Evolutionary conservation across 2,797 vertebrate genomes (phyloP), one percentile per base, ranked within the genome.

Genomic region (Sus cebifrons): DNA sequence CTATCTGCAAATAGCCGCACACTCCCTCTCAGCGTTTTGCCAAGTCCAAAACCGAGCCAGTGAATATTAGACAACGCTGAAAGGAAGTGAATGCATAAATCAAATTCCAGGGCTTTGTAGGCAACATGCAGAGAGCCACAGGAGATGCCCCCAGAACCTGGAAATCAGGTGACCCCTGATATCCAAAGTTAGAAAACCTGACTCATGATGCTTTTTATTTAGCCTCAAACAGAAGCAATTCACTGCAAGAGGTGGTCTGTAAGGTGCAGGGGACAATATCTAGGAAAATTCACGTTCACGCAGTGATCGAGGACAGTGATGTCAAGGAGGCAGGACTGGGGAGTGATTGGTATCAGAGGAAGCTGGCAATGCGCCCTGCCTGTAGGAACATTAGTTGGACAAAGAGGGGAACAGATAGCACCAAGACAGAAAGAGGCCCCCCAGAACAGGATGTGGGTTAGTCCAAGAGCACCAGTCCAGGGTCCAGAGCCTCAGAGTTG

Each of bases 1-100:
- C 90, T 74, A 7, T 78, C 68, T 58, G 67, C 86, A 95, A 81
- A 95, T 9, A 96, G 75, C 85, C 18, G 9, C 87, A 20, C 49
- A 0, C 84, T 49, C 87, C 36, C 40, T 83, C 70, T 70, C 17
- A 1, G 10, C 2, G 78, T 94, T 70, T 60, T 54, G 94, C 95
- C 84, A 86, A 83, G 85, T 49, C 87, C 56, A 58, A 94, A 32
- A 82, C 68, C 92, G 2, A 13, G 32, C 60, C 68, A 64, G 21
- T 0, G 62, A 82, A 32, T 29, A 64, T 32, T 32, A 36, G 65
- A 68, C 73, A 83, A 29, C 70, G 32, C 29, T 18, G 18, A 70
- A n/a, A 68, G 32, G n/a, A 90, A 70, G 67, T 0, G 8, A 52
- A 49, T 15, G 18, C 25, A 23, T 29, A 10, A 54, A 88, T 83